phyloP scores from a whole-genome alignment of 2,113 vertebrate species.

The Epinephelus fuscoguttatus region DNA sequence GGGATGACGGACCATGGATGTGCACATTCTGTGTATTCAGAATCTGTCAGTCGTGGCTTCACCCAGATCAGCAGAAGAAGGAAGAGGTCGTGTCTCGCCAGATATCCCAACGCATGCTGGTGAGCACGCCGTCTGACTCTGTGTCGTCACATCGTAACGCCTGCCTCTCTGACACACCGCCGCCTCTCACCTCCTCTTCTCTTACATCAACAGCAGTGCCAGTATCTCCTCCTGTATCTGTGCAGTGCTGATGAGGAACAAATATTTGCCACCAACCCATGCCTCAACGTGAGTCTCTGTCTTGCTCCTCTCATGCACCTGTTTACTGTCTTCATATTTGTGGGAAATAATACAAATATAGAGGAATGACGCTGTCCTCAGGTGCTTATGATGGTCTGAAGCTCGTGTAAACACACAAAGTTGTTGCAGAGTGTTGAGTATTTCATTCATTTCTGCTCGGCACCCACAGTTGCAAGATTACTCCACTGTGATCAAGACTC shows the following conservation, averaged over 20 bases:
- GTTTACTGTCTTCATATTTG: no score
- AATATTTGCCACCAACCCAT: constrained; percentile 56
- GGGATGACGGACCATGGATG: constrained; percentile 56
- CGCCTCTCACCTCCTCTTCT: not conserved
- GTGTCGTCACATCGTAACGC: no score
- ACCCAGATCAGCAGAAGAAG: not conserved
- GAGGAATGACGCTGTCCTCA: constrained; percentile 22
- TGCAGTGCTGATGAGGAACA: constrained; percentile 63
- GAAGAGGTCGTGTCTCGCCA: constrained; percentile 9
- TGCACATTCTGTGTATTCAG: constrained; percentile 79
- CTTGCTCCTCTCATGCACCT: not conserved
- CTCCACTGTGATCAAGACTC: constrained; percentile 42
- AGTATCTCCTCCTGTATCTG: constrained; percentile 79
- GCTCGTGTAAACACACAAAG: no score
- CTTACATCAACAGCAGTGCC: constrained; percentile 73
- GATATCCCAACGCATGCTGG: constrained; percentile 66
- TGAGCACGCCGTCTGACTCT: constrained; percentile 38
- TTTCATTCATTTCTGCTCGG: not conserved
- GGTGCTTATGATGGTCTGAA: no score
- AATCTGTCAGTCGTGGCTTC: not conserved
- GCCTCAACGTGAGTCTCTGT: constrained; percentile 55
- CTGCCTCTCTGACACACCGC: not conserved
- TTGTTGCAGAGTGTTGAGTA: constrained; percentile 49
- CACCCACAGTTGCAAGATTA: constrained; percentile 57
- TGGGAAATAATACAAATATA: not conserved